These are phyloP conservation scores for Belonocnema kinseyi DNA, from an alignment of 1,140 invertebrate species.

Conservation along the genomic window DNA sequence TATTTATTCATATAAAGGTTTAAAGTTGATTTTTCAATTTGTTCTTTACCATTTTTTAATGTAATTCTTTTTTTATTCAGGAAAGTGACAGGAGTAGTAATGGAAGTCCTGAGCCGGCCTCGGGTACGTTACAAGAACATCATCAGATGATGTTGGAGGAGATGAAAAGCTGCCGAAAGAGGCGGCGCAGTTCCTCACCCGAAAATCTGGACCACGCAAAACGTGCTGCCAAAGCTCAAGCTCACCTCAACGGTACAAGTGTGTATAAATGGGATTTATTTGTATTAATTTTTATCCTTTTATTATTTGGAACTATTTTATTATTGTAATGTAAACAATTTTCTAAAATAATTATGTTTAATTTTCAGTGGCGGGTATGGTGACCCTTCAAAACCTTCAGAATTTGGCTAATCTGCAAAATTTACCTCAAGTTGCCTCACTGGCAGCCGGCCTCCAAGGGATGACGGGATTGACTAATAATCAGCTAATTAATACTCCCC, in stretches of 20 bases:
- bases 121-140: slow-evolving; percentile 71
- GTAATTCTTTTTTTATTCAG: slow-evolving; percentile 72
- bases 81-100: slow-evolving; percentile 83
- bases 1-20: too few relatives aligned
- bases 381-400: slow-evolving; percentile 85
- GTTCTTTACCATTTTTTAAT: background rate
- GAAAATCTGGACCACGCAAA: slow-evolving; percentile 74
- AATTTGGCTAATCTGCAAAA: slow-evolving; percentile 83
- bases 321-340: slow-evolving; percentile 7
- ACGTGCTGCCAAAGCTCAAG: slow-evolving; percentile 71
- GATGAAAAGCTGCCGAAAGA: slow-evolving; percentile 69
- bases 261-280: slow-evolving; percentile 71
- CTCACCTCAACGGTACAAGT: slow-evolving; percentile 86
- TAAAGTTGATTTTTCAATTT: too few relatives aligned
- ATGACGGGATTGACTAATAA: slow-evolving; percentile 80
- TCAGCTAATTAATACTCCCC: slow-evolving; percentile 84
- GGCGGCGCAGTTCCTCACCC: slow-evolving; percentile 66
- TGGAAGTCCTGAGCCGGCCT: slow-evolving; percentile 80
- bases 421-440: slow-evolving; percentile 81
- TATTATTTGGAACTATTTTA: background rate
- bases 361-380: slow-evolving; percentile 84
- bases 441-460: slow-evolving; percentile 83
- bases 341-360: slow-evolving; percentile 38
- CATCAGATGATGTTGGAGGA: slow-evolving; percentile 70
- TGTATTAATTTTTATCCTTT: background rate